phyloP scores from a whole-genome alignment of 2,888 invertebrate genomes.

The Odontocolon sp. region DNA sequence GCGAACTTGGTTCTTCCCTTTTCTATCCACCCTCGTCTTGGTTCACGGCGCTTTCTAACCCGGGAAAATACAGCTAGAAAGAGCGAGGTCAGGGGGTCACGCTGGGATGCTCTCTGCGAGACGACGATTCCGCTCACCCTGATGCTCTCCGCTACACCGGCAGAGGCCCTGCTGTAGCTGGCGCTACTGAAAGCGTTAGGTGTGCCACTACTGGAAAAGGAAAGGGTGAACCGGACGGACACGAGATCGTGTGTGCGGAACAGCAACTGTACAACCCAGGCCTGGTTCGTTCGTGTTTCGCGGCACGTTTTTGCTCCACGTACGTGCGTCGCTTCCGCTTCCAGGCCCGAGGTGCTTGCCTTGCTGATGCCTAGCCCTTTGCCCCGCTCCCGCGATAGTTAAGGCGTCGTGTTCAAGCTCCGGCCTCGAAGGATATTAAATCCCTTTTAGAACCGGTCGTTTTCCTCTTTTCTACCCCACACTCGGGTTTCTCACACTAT shows the following conservation, averaged over 20 bases:
- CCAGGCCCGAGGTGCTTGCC: constrained; percentile 29
- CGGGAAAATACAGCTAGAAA: constrained; percentile 9
- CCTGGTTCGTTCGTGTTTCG: constrained; percentile 59
- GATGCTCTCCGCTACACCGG: constrained; percentile 25
- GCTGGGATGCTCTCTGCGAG: constrained; percentile 30
- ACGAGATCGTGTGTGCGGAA: constrained; percentile 2
- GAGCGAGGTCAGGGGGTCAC: constrained; percentile 39
- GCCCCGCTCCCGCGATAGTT: constrained; percentile 39
- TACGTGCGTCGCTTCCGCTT: constrained; percentile 61
- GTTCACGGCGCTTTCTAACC: constrained; percentile 31
- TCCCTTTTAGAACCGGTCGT: constrained; percentile 53
- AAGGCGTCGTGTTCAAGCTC: constrained; percentile 46
- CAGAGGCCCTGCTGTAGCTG: constrained; percentile 11
- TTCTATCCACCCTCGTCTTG: constrained; percentile 26
- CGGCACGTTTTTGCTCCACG: constrained; percentile 61
- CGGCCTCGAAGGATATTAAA: constrained; percentile 55
- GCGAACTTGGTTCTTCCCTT: too few relatives aligned
- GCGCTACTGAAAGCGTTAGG: constrained; percentile 21
- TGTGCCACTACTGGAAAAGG: neutral
- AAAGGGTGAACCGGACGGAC: neutral
- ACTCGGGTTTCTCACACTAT: constrained; percentile 22
- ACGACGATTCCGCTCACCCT: constrained; percentile 21
- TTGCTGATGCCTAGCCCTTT: constrained; percentile 3
- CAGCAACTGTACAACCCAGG: neutral
- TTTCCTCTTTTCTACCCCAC: constrained; percentile 8